Evolutionary conservation across 1,140 invertebrate species (phyloP).

Genomic region (Schlechtendalia chinensis): DNA sequence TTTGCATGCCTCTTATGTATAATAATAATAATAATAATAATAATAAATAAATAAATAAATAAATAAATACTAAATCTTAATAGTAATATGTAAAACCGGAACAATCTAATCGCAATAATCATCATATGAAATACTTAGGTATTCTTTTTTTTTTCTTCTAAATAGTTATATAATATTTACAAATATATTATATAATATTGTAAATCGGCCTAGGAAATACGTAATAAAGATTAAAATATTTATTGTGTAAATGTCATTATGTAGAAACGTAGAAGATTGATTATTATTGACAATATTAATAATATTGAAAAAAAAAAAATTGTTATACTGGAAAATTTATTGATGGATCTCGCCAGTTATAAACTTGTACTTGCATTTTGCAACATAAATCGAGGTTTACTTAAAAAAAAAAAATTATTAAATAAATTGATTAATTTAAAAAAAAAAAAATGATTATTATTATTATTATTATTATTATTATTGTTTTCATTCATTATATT

Average conservation of each 20-base stretch:
- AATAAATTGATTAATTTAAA: too few species aligned
- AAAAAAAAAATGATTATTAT: too few species aligned
- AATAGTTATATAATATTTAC: constrained; percentile 14
- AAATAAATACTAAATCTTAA: too few species aligned
- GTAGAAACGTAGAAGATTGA: constrained; percentile 14
- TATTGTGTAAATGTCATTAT: not conserved
- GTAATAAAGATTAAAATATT: constrained; percentile 13
- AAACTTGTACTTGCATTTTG: constrained; percentile 39
- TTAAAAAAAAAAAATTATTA: constrained; percentile 48
- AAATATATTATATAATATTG: constrained; percentile 15
- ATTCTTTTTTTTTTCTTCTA: not conserved
- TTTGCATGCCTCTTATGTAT: constrained; percentile 30
- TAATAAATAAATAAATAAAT: too few species aligned
- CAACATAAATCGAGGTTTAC: constrained; percentile 46
- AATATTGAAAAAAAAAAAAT: constrained; percentile 20
- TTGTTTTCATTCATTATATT: constrained; percentile 31
- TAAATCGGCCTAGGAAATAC: constrained; percentile 26
- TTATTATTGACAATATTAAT: constrained; percentile 30
- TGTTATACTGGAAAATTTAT: constrained; percentile 47
- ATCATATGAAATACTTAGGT: not conserved
- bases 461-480: too few species aligned
- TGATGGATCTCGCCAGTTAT: constrained; percentile 48
- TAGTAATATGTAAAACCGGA: constrained; percentile 21
- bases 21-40: not conserved
- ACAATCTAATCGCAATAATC: constrained; percentile 47